Base-by-base conservation (phyloP, 2,113 vertebrate genomes). In the Pycnonotus jocosus region DNA sequence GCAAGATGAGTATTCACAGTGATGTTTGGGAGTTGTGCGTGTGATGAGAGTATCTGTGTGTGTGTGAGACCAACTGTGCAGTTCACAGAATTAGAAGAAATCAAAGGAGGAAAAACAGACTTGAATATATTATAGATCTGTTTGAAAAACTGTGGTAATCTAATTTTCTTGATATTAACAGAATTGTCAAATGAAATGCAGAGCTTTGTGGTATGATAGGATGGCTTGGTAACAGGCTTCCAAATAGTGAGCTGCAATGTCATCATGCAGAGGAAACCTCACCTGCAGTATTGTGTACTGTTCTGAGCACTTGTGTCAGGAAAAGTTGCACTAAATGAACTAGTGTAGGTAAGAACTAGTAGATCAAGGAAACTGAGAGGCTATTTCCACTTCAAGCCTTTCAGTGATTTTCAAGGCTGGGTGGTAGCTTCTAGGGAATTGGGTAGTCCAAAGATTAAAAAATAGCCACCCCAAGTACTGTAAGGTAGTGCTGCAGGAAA, bases 381-480 rank as follows among this genome's bases (percentile, higher is more conserved):
- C n/a, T 66, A 1, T 78, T 92, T 90, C 0, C 2, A 23, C 15
- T 65, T 71, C 19, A 71, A 31, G 11, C 9, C 15, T 58, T 62
- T 40, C 28, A 22, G 20, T 42, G n/a, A 61, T 78, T 81, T 56
- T 87, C 30, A 27, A 69, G 37, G 24, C 18, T 45, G 12, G 6
- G 4, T 4, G 5, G 14, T 66, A 57, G 22, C 35, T 35, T 73
- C 50, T 73, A 51, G 69, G 22, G 31, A 45, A 37, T 7, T 81
- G n/a, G 31, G 4, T 18, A 56, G 10, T 76, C n/a, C 35, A 72
- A 62, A 33, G 24, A 60, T 56, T 61, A 13, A 51, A 80, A 90
- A 44, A 15, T 13, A 37, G 28, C 6, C 5, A 4, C 1, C 6
- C 3, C 19, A 50, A 18, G 8, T 10, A 11, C 19, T 76, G 3